Percentiles rank a stretch among this genome's conserved stretches.
These are phyloP conservation scores for Anastrepha obliqua DNA, from an alignment of 1,140 invertebrate genomes.

Conservation along the genomic window DNA sequence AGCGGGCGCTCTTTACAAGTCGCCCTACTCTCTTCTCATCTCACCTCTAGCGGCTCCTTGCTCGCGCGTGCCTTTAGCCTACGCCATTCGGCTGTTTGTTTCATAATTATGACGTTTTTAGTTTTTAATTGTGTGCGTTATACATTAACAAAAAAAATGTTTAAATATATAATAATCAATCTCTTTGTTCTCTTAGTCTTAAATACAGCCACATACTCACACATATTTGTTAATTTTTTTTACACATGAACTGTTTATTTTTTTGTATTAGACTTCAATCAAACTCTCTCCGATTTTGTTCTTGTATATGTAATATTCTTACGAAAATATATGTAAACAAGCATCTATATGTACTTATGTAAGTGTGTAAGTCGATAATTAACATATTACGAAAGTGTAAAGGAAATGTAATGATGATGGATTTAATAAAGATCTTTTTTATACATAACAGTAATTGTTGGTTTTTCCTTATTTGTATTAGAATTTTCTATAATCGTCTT, in stretches of 20 bases:
- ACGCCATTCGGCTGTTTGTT: conserved; percentile 31
- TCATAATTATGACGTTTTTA: conserved; percentile 7
- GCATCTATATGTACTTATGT: neutral
- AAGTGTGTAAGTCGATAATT: conserved; percentile 39
- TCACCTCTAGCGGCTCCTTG: neutral
- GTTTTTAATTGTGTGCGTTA: conserved; percentile 24
- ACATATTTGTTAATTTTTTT: conserved; percentile 26
- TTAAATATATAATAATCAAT: neutral
- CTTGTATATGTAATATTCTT: conserved; percentile 3
- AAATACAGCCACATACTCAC: conserved; percentile 30
- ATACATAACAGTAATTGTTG: conserved; percentile 30
- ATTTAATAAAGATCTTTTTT: conserved; percentile 50
- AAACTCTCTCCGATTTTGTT: conserved; percentile 20
- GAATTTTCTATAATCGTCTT: neutral
- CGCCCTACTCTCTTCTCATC: conserved; percentile 20
- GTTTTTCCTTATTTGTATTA: neutral
- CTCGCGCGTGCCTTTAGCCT: neutral
- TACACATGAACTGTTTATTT: neutral
- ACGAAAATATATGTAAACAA: neutral
- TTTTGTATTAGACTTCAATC: neutral
- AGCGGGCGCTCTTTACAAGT: conserved; percentile 34
- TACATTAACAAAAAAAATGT: conserved; percentile 27
- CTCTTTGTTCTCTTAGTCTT: conserved; percentile 50
- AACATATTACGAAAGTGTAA: conserved; percentile 42
- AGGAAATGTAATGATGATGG: conserved; percentile 40